A percentile compares a stretch with the other conserved stretches of the same genome.
Conservation (phyloP, 1,140 invertebrate species). For the Armadillidium nasatum region DNA sequence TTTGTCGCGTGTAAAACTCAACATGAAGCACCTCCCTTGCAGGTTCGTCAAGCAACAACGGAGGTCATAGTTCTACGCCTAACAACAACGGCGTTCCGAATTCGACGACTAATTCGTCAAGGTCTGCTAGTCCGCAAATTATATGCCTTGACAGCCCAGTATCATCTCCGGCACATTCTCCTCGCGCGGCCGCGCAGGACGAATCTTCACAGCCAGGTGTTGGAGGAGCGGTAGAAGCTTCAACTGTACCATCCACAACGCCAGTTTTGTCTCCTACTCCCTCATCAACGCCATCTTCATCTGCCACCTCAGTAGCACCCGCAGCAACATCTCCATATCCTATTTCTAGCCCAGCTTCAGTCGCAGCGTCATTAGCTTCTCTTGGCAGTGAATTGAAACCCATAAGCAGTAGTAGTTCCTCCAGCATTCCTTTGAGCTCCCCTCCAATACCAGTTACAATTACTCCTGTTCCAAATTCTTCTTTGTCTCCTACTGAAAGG, state of each 20-base stretch:
- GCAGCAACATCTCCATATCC: background rate
- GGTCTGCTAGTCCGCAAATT: background rate
- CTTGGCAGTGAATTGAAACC: background rate
- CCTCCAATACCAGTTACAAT: background rate
- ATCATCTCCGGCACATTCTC: background rate
- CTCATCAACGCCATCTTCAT: background rate
- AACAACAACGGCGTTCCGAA: conserved; percentile 3
- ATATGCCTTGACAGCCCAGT: background rate
- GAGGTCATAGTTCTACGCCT: background rate
- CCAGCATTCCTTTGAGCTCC: background rate
- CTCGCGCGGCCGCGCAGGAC: background rate
- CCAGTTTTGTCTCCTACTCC: background rate
- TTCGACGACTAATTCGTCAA: background rate
- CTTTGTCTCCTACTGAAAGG: background rate
- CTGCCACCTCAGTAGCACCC: background rate
- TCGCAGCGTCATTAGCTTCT: background rate
- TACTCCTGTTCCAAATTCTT: background rate
- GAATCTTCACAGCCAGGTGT: background rate
- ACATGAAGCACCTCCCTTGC: background rate
- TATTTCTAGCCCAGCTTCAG: background rate
- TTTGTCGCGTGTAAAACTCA: background rate
- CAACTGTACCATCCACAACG: background rate
- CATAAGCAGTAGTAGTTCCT: background rate
- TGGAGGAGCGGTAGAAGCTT: background rate
- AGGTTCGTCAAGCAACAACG: background rate